A percentile compares a stretch with the other conserved stretches of the same genome.
Evolutionary conservation across 2,888 invertebrate genomes (phyloP).

Genomic region (Syritta pipiens): DNA sequence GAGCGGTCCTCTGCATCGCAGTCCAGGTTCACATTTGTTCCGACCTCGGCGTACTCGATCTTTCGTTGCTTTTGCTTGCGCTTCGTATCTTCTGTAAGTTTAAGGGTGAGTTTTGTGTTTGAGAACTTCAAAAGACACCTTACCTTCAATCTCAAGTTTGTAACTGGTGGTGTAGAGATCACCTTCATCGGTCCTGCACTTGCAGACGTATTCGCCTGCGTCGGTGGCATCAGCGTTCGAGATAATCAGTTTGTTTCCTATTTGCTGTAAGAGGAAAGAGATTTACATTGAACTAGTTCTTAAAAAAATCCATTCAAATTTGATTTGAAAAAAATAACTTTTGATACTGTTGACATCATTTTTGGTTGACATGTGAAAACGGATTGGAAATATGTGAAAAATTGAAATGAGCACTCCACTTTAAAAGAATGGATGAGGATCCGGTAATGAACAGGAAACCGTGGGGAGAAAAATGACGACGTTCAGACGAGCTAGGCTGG

Average conservation of each 20-base stretch:
- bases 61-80: slow-evolving; percentile 76
- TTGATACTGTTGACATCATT: no score
- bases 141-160: slow-evolving; percentile 79
- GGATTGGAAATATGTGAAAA: no score
- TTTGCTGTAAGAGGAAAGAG: slow-evolving; percentile 74
- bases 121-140: not conserved
- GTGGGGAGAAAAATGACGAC: no score
- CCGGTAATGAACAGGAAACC: no score
- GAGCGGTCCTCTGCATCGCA: slow-evolving; percentile 81
- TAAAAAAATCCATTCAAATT: no score
- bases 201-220: slow-evolving; percentile 92
- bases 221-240: slow-evolving; percentile 87
- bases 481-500: no score
- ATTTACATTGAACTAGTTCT: not conserved
- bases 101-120: no score
- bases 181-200: slow-evolving; percentile 81
- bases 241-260: slow-evolving; percentile 82
- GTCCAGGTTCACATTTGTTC: slow-evolving; percentile 83
- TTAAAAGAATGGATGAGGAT: no score
- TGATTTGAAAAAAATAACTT: no score
- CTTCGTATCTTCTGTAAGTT: slow-evolving; percentile 60
- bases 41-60: slow-evolving; percentile 79
- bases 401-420: no score
- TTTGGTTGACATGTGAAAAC: no score
- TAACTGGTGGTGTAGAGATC: slow-evolving; percentile 81